Evolutionary conservation across 2,888 invertebrate species (phyloP), one percentile per base, ranked within the genome.

Genomic region (Melanostoma scalare): DNA sequence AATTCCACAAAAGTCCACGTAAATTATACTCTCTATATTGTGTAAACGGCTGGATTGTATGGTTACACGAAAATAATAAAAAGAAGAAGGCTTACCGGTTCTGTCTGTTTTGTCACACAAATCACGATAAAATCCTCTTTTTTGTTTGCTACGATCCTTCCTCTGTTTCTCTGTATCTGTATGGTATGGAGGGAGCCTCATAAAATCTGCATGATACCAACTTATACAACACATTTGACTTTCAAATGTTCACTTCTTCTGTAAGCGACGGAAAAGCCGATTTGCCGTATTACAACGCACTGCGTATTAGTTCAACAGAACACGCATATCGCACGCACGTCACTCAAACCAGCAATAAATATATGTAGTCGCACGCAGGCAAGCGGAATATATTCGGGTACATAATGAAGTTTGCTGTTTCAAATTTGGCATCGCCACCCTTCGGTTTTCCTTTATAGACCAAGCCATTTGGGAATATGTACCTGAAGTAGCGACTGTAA

Each of bases 1-100:
- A 73, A 82, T 77, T 56, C 68, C 58, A 46, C 38, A 72, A 73
- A 82, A 82, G 67, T 68, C 81, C 63, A 68, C 77, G 81, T 82
- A 82, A 77, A 81, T 76, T 67, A 73, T 38, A 38, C 30, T 55
- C 6, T 63, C 38, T 50, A 31, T 36, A 30, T 35, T 6, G 50
- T 60, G 73, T 61, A 55, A 8, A 50, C n/a, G 52, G 42, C 61
- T 40, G 40, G 35, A 30, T 36, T n/a, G 9, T 35, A 60, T 48
- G 40, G 35, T 9, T 44, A 46, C 58, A 48, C 33, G 42, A 30
- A 65, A 67, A 48, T 53, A 71, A 61, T 67, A 71, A 71, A 40
- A 48, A 67, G 20, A n/a, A 30, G 65, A 31, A 56, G 60, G 53
- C 10, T 50, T 38, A 30, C 0, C 3, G 20, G 35, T 8, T 5